These are phyloP conservation scores for Cryptotermes secundus DNA, from an alignment of 1,140 invertebrate species.

Conservation along the genomic window DNA sequence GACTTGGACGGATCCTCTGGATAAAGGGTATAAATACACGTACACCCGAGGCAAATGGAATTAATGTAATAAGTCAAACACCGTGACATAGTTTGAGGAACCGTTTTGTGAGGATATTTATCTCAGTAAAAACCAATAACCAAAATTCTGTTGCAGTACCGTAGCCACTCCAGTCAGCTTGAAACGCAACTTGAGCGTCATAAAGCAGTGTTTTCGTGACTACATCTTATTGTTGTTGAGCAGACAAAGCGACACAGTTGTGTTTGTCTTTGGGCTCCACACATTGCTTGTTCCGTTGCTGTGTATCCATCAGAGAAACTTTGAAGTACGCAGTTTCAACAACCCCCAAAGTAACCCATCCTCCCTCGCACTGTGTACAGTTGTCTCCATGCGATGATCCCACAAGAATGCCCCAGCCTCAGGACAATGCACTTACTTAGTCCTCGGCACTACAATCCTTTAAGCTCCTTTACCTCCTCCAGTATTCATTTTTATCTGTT, in stretches of 20 bases:
- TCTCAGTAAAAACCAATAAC: too few species aligned
- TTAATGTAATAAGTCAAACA: too few species aligned
- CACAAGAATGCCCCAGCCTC: not conserved
- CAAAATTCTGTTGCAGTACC: too few species aligned
- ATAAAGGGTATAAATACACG: too few species aligned
- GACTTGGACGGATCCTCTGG: too few species aligned
- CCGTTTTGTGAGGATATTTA: too few species aligned
- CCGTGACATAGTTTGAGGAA: too few species aligned
- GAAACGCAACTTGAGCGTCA: not conserved
- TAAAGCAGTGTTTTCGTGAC: not conserved
- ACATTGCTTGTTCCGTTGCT: not conserved
- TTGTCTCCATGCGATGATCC: not conserved
- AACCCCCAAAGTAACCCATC: not conserved
- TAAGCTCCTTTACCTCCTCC: too few species aligned
- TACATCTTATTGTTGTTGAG: not conserved
- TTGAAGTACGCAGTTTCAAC: not conserved
- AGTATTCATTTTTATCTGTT: too few species aligned
- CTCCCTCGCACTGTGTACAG: not conserved
- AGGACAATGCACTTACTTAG: not conserved
- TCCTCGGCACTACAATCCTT: too few species aligned
- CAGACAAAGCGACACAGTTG: not conserved
- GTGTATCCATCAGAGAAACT: conserved; percentile 5
- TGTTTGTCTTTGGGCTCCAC: conserved; percentile 4
- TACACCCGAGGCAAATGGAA: too few species aligned
- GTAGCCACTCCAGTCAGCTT: too few species aligned